Evolutionary conservation across 2,113 vertebrate species (phyloP).

Genomic region (Polyodon spathula): DNA sequence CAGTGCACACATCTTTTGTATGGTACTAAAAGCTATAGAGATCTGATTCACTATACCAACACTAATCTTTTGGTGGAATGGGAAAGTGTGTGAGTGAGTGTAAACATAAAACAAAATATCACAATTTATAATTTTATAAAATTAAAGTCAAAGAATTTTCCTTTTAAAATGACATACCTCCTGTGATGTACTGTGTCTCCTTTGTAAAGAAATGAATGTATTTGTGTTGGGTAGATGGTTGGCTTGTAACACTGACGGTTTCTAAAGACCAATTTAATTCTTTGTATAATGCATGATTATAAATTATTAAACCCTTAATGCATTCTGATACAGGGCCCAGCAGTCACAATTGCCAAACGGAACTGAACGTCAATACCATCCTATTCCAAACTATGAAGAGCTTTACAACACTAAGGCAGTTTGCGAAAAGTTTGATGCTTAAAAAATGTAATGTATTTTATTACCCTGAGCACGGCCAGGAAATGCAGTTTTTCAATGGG

Average conservation of each 20-base stretch:
- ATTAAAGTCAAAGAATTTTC: no score
- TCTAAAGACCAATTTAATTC: neutral
- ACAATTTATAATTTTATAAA: no score
- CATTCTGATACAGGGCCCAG: neutral
- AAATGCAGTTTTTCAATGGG: neutral
- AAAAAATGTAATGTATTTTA: neutral
- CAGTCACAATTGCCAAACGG: neutral
- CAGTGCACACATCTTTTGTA: no score
- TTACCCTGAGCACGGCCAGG: neutral
- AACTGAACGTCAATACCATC: neutral
- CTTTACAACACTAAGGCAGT: neutral
- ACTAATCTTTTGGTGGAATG: no score
- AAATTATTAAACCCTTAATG: conserved; percentile 5
- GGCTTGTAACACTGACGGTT: neutral
- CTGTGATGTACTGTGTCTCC: no score
- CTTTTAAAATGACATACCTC: no score
- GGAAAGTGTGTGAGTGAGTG: no score
- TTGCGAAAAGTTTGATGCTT: neutral
- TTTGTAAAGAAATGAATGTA: no score
- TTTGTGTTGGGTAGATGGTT: no score
- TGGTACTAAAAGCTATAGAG: no score
- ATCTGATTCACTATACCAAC: no score
- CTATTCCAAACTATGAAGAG: neutral
- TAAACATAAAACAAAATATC: no score
- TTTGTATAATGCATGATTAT: neutral